A percentile compares a stretch with the other conserved stretches of the same genome.
phyloP scores from a whole-genome alignment of 2,888 invertebrate species.

The Tipula confusa region DNA sequence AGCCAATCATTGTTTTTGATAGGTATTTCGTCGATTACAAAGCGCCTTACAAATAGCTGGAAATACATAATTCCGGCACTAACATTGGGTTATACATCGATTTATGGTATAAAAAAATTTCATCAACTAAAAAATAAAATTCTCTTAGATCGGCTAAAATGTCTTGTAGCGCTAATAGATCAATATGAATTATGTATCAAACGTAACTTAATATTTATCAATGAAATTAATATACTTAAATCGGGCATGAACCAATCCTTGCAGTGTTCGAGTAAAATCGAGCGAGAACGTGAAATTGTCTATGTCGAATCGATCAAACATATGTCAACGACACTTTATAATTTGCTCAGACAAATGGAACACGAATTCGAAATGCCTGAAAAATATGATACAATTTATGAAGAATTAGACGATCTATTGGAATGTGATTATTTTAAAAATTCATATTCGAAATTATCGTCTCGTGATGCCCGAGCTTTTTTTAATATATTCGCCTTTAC shows the following conservation, averaged over 20 bases:
- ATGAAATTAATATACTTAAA: not conserved
- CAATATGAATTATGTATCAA: not conserved
- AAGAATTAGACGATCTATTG: not conserved
- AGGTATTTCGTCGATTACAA: not conserved
- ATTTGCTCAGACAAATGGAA: not conserved
- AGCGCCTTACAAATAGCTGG: not conserved
- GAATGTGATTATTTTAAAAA: not conserved
- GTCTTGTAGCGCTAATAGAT: not conserved
- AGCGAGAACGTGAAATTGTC: not conserved
- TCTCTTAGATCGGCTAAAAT: not conserved
- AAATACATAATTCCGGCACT: not conserved
- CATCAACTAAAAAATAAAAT: not conserved
- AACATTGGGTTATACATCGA: not conserved
- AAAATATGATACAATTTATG: not conserved
- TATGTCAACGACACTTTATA: not conserved
- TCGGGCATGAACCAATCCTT: not conserved
- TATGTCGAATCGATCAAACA: not conserved
- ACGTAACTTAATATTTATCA: not conserved
- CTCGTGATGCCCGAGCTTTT: conserved; percentile 37
- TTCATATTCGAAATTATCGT: not conserved
- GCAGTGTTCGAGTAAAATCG: not conserved
- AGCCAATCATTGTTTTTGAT: not conserved
- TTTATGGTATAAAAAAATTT: conserved; percentile 5
- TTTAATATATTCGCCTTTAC: conserved; percentile 50
- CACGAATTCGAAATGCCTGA: not conserved